Conservation (phyloP, 2,113 vertebrate genomes). For the Okapia johnstoni region DNA sequence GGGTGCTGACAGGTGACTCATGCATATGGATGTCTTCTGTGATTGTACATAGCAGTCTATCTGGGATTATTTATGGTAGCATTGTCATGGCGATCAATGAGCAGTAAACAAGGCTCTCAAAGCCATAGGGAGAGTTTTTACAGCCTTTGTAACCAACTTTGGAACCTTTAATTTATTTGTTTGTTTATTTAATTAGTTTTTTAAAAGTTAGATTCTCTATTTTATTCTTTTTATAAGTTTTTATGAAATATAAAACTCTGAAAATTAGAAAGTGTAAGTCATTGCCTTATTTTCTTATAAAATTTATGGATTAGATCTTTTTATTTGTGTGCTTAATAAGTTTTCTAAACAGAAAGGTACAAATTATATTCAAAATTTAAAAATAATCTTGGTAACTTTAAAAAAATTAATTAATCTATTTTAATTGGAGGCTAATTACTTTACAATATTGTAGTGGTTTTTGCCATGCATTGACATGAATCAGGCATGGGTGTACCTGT, state of each 20-base stretch:
- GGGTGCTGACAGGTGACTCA: conserved; percentile 67
- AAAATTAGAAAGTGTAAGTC: neutral
- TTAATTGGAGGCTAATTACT: neutral
- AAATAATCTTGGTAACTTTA: neutral
- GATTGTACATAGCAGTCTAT: conserved; percentile 58
- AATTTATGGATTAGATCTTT: neutral
- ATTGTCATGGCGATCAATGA: conserved; percentile 56
- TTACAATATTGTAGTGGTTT: neutral
- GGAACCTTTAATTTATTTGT: neutral
- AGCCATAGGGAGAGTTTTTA: conserved; percentile 21
- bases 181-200: conserved; percentile 49
- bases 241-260: neutral
- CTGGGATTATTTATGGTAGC: conserved; percentile 63
- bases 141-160: neutral
- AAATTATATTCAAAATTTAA: neutral
- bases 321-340: conserved; percentile 3
- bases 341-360: conserved; percentile 13
- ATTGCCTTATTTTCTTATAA: conserved; percentile 37
- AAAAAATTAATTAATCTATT: neutral
- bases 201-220: conserved; percentile 69
- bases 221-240: conserved; percentile 19
- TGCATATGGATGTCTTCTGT: conserved; percentile 71
- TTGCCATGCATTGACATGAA: neutral
- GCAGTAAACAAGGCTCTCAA: conserved; percentile 53
- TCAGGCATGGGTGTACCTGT: neutral